Evolutionary conservation across 2,797 vertebrate genomes (phyloP), one percentile per base, ranked within the genome.

Genomic region (Poeciliopsis paucimaculata): DNA sequence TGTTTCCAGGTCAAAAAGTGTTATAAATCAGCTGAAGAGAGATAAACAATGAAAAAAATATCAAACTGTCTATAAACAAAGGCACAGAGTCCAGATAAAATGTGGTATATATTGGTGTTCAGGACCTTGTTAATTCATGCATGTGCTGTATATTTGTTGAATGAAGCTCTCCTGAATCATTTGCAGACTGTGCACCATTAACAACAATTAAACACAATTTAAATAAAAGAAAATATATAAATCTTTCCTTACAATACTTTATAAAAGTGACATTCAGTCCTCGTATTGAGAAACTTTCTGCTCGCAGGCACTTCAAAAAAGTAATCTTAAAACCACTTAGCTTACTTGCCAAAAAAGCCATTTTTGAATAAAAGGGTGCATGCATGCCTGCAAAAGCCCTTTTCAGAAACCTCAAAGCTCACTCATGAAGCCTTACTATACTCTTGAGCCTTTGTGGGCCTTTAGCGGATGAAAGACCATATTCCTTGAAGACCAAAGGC

Each of bases 401-500:
- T 79, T 64, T 57, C 73, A 39, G 28, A 79, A 28, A 71, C 73
- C 45, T 62, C 23, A 79, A 82, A 34, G 23, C 71, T 77, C 77
- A 88, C 72, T 87, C 78, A 84, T 80, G 84, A 31, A 62, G 28
- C 5, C 13, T 62, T 28, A 62, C 28, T 62, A 62, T 28, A 62
- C 57, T 62, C 13, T 31, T 62, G 28, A 84, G 75, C 82, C 53
- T 70, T 78, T 76, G 36, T 80, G 78, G 88, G 79, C 72, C 51
- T 84, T 76, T 43, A 76, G 57, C 82, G 78, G 85, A 91, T 90
- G 74, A 90, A 91, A 90, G 81, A 83, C 84, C 73, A 47, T 78
- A 88, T 81, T 89, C 87, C 82, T 81, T 43, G 68, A 71, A 45
- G 68, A 45, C 36, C 23, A 71, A 71, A 43, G 41, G 66, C n/a